Evolutionary conservation across 2,888 invertebrate genomes (phyloP), one percentile per base, ranked within the genome.

Genomic region (Nemotelus nigrinus): DNA sequence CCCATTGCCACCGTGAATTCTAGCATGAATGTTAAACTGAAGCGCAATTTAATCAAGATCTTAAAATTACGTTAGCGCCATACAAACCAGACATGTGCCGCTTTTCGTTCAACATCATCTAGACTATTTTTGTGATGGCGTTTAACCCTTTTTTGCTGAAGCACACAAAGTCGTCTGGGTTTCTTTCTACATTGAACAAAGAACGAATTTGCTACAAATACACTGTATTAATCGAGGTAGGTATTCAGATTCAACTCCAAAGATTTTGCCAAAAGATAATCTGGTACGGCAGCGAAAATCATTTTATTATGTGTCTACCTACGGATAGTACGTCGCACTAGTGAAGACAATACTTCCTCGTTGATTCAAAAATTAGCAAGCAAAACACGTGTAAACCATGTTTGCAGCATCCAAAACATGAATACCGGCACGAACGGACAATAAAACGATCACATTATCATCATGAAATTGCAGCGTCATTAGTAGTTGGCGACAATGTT

Each of bases 351-450:
- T 67, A 67, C 50, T 67, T 48, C 50, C 67, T 67, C 25, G 25
- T 48, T 50, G 67, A 75, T 60, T 63, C 39, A 10, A 8, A 45
- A 77, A 71, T 71, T 77, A 57, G 39, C 64, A 71, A 50, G 47
- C 77, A 70, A 71, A 77, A 77, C 77, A 77, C 65, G 71, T 77
- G 77, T 77, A 77, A 50, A 68, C 47, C 8, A 71, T 70, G 71
- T 77, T 71, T 71, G 65, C 77, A 77, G 71, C 77, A 77, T 77
- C 71, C 77, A 57, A 77, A 77, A 77, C 77, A 77, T 43, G 64
- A 55, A 71, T 70, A n/a, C 70, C 72, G 47, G 63, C 77, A 77
- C 77, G 77, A 68, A 48, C 70, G 50, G 10, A 70, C 63, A 47
- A 77, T 77, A 77, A 77, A 77, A 77, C 55, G 64, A 76, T 76